Percentiles rank a stretch among this genome's conserved stretches.
Conservation (phyloP, 2,797 vertebrate genomes). For the Malacoraja senta region DNA sequence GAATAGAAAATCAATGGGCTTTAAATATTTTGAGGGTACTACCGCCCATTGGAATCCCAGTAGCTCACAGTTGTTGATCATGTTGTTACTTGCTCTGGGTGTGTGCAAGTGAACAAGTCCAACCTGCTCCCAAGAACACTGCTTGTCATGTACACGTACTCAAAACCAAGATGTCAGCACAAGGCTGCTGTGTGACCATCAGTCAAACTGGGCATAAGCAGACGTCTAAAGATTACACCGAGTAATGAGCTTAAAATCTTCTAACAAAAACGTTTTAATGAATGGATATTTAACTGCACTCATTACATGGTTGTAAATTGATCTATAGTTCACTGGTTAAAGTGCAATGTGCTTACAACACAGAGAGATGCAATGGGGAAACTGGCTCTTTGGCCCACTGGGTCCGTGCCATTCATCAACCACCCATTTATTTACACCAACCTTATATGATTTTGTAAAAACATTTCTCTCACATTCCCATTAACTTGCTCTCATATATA, state of each 20-base stretch:
- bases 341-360: not conserved
- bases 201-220: not conserved
- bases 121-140: not conserved
- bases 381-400: too few relatives aligned
- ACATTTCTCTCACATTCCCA: too few relatives aligned
- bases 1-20: not conserved
- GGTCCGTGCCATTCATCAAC: too few relatives aligned
- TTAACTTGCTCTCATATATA: too few relatives aligned
- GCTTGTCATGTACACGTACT: too few relatives aligned
- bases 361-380: too few relatives aligned
- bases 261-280: not conserved
- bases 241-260: not conserved
- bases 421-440: too few relatives aligned
- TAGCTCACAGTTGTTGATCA: not conserved
- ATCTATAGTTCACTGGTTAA: not conserved
- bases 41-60: not conserved
- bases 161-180: not conserved
- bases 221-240: not conserved
- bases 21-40: not conserved
- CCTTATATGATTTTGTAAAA: too few relatives aligned
- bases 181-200: not conserved
- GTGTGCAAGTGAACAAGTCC: not conserved
- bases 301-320: not conserved
- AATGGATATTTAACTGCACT: not conserved
- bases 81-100: not conserved